These are phyloP conservation scores for Todiramphus chloris DNA, from an alignment of 2,113 vertebrate species.

Conservation along the genomic window DNA sequence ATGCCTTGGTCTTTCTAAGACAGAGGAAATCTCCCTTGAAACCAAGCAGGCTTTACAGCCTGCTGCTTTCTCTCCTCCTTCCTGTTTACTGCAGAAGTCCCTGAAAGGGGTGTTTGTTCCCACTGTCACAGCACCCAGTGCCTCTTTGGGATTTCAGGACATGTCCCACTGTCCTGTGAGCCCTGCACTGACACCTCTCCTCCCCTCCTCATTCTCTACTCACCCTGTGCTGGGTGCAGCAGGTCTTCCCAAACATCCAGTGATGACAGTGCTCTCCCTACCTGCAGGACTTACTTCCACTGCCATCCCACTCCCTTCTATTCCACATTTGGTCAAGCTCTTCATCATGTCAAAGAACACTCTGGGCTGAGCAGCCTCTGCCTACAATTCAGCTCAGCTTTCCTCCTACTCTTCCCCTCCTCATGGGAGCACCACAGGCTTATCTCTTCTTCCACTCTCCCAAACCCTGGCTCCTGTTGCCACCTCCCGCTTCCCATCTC, in stretches of 20 bases:
- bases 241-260: background rate
- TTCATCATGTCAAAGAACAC: background rate
- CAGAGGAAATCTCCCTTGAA: background rate
- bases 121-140: rapidly evolving
- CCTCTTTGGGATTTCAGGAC: background rate
- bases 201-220: background rate
- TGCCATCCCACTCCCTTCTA: background rate
- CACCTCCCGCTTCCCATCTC: background rate
- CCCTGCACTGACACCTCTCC: background rate
- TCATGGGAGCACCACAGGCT: background rate
- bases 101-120: background rate
- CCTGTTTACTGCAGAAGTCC: background rate
- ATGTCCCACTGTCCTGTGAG: background rate
- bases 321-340: background rate
- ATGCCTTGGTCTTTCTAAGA: background rate
- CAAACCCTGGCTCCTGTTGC: background rate
- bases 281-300: rapidly evolving
- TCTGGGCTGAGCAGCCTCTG: background rate
- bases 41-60: background rate
- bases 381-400: background rate
- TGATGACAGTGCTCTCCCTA: background rate
- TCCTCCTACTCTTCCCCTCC: background rate
- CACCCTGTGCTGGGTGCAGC: background rate
- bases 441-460: background rate
- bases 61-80: slow-evolving; percentile 11